Evolutionary conservation across 2,797 vertebrate genomes (phyloP).

Genomic region (Onychomys arenicola): DNA sequence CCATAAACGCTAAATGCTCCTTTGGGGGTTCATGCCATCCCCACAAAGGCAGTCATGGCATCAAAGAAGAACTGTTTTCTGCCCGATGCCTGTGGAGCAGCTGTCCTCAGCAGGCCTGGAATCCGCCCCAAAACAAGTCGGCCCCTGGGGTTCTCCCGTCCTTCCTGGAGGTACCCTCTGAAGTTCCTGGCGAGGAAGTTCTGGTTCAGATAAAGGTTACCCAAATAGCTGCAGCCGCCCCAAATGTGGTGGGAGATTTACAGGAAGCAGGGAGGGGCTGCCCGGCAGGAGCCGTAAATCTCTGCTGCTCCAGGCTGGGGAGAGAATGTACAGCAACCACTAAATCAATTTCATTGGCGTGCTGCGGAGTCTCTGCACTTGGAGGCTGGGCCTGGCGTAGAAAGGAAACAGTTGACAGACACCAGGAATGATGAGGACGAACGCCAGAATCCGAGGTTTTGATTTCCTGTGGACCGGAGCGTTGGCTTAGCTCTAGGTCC

Average conservation of each 20-base stretch:
- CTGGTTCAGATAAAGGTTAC: slow-evolving; percentile 90
- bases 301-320: slow-evolving; percentile 81
- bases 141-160: slow-evolving; percentile 84
- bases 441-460: slow-evolving; percentile 75
- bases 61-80: slow-evolving; percentile 78
- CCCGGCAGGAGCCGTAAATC: slow-evolving; percentile 87
- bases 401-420: slow-evolving; percentile 86
- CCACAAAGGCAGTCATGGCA: slow-evolving; percentile 73
- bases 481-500: slow-evolving; percentile 16
- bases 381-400: slow-evolving; percentile 82
- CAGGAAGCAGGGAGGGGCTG: slow-evolving; percentile 87
- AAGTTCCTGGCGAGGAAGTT: slow-evolving; percentile 89
- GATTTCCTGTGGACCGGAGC: slow-evolving; percentile 76
- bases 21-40: slow-evolving; percentile 73
- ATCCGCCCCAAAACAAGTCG: slow-evolving; percentile 81
- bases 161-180: slow-evolving; percentile 86
- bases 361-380: slow-evolving; percentile 81
- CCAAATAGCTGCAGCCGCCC: slow-evolving; percentile 88
- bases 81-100: slow-evolving; percentile 73
- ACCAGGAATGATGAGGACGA: slow-evolving; percentile 83
- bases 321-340: slow-evolving; percentile 79
- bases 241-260: slow-evolving; percentile 89
- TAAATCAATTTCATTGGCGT: slow-evolving; percentile 87
- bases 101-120: slow-evolving; percentile 82
- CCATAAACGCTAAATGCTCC: slow-evolving; percentile 76